Percentiles rank a stretch among this genome's conserved stretches.
These are phyloP conservation scores for Parelbella ahira DNA, from an alignment of 2,888 invertebrate genomes.

Conservation along the genomic window DNA sequence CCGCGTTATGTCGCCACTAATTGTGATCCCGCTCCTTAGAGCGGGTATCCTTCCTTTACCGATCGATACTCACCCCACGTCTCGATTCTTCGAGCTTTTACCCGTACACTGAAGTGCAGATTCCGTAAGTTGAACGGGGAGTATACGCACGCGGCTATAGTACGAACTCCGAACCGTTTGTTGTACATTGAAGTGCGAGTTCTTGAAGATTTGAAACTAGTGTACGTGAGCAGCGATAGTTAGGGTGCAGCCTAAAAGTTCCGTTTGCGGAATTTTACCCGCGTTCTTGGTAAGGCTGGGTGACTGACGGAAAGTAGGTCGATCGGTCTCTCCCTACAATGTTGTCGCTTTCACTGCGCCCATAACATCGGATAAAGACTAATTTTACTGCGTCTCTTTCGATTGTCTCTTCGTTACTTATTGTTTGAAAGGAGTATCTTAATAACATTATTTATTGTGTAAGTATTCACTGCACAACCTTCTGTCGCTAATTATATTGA, in stretches of 20 bases:
- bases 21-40: conserved; percentile 56
- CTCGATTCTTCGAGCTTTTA: conserved; percentile 39
- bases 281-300: conserved; percentile 41
- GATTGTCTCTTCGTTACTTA: conserved; percentile 59
- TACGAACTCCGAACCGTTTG: conserved; percentile 30
- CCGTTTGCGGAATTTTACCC: conserved; percentile 32
- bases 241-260: conserved; percentile 33
- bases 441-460: too few relatives aligned
- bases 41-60: conserved; percentile 43
- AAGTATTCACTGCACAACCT: too few relatives aligned
- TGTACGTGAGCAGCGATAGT: conserved; percentile 42
- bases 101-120: conserved; percentile 54
- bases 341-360: conserved; percentile 66
- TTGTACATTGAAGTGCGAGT: conserved; percentile 32
- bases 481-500: too few relatives aligned
- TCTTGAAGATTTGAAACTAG: conserved; percentile 41
- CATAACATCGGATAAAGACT: conserved; percentile 58
- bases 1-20: conserved; percentile 61
- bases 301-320: conserved; percentile 62
- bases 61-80: conserved; percentile 48
- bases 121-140: conserved; percentile 38
- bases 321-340: conserved; percentile 40
- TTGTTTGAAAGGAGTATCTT: too few relatives aligned
- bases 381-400: conserved; percentile 71
- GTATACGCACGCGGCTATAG: conserved; percentile 37